phyloP scores from a whole-genome alignment of 2,888 invertebrate species.

The Watsonalla binaria region DNA sequence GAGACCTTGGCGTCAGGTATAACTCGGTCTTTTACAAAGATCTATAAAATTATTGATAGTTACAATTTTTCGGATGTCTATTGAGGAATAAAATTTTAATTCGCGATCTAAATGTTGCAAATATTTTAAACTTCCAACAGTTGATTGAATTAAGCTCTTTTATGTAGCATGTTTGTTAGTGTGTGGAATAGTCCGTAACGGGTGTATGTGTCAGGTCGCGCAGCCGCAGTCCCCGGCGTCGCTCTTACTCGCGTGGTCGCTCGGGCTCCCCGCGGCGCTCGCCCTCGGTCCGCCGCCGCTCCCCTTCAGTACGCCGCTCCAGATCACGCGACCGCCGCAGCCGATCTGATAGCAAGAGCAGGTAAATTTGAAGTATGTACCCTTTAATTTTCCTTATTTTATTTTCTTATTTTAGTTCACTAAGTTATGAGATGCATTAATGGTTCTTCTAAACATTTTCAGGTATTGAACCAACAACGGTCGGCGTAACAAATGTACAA shows the following conservation, averaged over 20 bases:
- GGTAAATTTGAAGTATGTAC: conserved; percentile 32
- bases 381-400: conserved; percentile 8
- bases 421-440: conserved; percentile 9
- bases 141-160: too few species aligned
- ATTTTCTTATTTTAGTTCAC: conserved; percentile 8
- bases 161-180: not conserved
- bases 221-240: conserved; percentile 69
- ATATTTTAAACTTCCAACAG: not conserved
- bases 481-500: conserved; percentile 4
- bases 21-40: conserved; percentile 36
- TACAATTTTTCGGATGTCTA: not conserved
- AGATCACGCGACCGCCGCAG: conserved; percentile 67
- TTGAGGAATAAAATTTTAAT: not conserved
- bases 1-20: conserved; percentile 45
- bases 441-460: conserved; percentile 3
- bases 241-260: conserved; percentile 67
- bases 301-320: conserved; percentile 62
- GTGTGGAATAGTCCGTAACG: not conserved
- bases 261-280: conserved; percentile 67
- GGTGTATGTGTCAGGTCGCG: conserved; percentile 48
- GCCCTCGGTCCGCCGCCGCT: conserved; percentile 63
- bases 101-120: not conserved
- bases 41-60: too few species aligned
- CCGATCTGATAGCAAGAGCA: conserved; percentile 69
- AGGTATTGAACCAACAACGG: conserved; percentile 4